A percentile compares a stretch with the other conserved stretches of the same genome.
phyloP scores from a whole-genome alignment of 2,797 vertebrate genomes.

The Gobio occitaniae region DNA sequence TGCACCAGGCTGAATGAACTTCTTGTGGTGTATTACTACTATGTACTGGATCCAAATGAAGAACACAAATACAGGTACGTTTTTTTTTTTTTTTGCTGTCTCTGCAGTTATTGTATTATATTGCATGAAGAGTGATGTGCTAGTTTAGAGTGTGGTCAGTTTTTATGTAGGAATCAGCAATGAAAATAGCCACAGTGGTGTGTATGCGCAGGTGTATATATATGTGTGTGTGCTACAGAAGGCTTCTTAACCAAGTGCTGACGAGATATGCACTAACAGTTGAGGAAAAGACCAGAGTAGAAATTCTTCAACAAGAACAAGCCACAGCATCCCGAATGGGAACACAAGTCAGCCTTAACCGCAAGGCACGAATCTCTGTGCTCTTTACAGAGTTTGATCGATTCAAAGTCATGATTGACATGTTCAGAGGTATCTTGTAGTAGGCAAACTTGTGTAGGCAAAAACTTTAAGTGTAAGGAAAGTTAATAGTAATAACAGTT shows the following conservation, averaged over 20 bases:
- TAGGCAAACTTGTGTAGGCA: conserved; percentile 1
- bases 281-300: conserved; percentile 6
- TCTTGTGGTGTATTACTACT: background rate
- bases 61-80: too few species aligned
- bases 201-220: too few species aligned
- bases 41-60: background rate
- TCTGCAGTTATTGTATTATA: too few species aligned
- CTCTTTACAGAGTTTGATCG: conserved; percentile 49
- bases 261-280: background rate
- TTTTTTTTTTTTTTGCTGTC: too few species aligned
- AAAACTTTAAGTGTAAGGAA: background rate
- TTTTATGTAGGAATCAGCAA: too few species aligned
- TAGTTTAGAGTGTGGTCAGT: too few species aligned
- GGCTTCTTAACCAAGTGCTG: background rate
- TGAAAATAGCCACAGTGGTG: too few species aligned
- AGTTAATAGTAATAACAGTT: background rate
- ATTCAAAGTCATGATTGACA: conserved; percentile 38
- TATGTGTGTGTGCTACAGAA: background rate
- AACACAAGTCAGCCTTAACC: conserved; percentile 13
- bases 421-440: conserved; percentile 9
- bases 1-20: conserved; percentile 10
- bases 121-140: too few species aligned
- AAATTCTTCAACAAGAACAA: conserved; percentile 23
- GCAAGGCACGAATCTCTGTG: conserved; percentile 40
- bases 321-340: conserved; percentile 31